phyloP scores from a whole-genome alignment of 92 coral and sea anemone species.

The Phenganax subtilis region DNA sequence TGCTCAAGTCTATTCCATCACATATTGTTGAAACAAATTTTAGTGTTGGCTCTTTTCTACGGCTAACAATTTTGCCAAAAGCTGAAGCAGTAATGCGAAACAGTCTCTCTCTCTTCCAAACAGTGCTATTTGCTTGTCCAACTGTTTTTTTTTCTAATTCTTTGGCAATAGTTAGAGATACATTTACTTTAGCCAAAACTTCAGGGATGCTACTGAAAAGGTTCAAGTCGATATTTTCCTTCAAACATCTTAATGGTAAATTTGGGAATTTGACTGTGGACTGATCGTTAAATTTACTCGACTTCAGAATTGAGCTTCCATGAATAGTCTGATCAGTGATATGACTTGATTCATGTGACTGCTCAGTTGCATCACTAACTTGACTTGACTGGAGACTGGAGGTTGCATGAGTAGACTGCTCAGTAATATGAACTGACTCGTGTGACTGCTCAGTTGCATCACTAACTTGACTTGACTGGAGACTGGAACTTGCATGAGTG shows the following conservation, averaged over 20 bases:
- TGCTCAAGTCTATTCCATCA: constrained; percentile 39
- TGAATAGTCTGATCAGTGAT: background rate
- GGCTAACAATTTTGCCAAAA: constrained; percentile 38
- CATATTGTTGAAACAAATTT: constrained; percentile 30
- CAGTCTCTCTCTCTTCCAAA: constrained; percentile 32
- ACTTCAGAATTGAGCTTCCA: background rate
- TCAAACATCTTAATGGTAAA: background rate
- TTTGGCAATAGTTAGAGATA: background rate
- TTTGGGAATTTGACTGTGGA: background rate
- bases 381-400: background rate
- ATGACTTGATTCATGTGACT: background rate
- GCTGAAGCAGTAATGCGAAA: constrained; percentile 31
- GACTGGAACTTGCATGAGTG: background rate
- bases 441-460: background rate
- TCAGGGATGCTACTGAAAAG: background rate
- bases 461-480: background rate
- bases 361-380: background rate
- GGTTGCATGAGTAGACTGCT: background rate
- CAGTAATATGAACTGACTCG: background rate
- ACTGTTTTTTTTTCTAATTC: background rate
- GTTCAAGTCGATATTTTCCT: background rate
- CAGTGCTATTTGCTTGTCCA: constrained; percentile 34
- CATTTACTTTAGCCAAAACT: background rate
- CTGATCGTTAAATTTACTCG: background rate
- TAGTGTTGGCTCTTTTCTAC: constrained; percentile 33